Evolutionary conservation across 1,140 invertebrate species (phyloP).

Genomic region (Magallana gigas): DNA sequence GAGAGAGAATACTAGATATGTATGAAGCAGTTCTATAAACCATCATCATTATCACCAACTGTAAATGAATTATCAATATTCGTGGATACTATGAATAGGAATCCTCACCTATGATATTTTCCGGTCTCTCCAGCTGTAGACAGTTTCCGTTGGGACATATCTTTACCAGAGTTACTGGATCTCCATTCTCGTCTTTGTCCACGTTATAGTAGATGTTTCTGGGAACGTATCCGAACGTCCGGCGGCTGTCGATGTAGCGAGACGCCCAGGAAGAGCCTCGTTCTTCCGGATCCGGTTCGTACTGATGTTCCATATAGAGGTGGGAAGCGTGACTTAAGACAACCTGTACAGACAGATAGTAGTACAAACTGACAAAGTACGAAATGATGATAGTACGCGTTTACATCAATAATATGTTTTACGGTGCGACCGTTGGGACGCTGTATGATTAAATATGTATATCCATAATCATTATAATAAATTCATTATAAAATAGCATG

Average conservation of each 20-base stretch:
- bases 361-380: too few relatives aligned
- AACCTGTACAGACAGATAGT: constrained; percentile 62
- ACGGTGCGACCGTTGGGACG: too few relatives aligned
- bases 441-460: too few relatives aligned
- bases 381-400: neutral
- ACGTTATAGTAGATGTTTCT: constrained; percentile 69
- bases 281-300: constrained; percentile 75
- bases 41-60: neutral
- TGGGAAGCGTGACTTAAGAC: constrained; percentile 73
- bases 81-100: too few relatives aligned
- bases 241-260: constrained; percentile 64
- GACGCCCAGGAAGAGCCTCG: constrained; percentile 75
- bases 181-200: constrained; percentile 63
- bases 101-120: constrained; percentile 72
- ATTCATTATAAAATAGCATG: neutral
- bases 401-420: too few relatives aligned
- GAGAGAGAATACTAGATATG: too few relatives aligned
- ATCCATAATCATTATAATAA: too few relatives aligned
- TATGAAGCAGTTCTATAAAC: neutral
- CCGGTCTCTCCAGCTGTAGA: constrained; percentile 63
- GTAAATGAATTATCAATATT: neutral
- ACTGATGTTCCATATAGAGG: constrained; percentile 75
- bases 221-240: constrained; percentile 61
- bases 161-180: constrained; percentile 57
- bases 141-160: constrained; percentile 64